Conservation (phyloP, 2,797 vertebrate genomes). For the Myotis findleyi region DNA sequence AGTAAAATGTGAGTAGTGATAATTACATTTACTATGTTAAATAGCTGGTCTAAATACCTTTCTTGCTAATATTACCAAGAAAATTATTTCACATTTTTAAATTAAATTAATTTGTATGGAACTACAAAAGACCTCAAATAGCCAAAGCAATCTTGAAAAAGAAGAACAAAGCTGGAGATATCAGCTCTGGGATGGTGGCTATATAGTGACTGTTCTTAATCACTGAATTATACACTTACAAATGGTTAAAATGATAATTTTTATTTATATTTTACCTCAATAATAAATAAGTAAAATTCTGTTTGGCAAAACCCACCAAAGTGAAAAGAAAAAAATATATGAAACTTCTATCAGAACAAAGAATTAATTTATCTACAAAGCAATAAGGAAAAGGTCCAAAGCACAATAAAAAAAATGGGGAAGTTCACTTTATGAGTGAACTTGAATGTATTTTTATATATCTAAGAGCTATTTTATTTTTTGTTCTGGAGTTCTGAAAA, state of each 20-base stretch:
- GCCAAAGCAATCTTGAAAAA: not conserved
- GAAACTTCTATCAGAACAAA: not conserved
- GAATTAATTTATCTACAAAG: not conserved
- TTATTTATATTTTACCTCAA: not conserved
- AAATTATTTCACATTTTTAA: conserved; percentile 39
- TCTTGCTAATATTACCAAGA: not conserved
- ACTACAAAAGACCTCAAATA: not conserved
- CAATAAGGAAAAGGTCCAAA: not conserved
- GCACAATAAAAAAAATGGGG: not conserved
- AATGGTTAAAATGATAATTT: not conserved
- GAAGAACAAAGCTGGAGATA: not conserved
- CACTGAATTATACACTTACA: not conserved
- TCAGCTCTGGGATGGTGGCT: too few species aligned
- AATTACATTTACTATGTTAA: conserved; percentile 20
- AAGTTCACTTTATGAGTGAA: too few species aligned
- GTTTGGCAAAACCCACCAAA: conserved; percentile 26
- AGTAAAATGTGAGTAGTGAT: not conserved
- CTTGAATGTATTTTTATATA: too few species aligned
- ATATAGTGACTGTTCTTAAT: not conserved
- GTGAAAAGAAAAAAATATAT: conserved; percentile 35
- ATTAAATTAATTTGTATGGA: not conserved
- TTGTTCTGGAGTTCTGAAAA: not conserved
- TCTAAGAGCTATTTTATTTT: too few species aligned
- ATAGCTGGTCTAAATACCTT: not conserved
- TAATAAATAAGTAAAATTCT: not conserved